Evolutionary conservation across 1,140 invertebrate genomes (phyloP).

Genomic region (Caenorhabditis tropicalis): DNA sequence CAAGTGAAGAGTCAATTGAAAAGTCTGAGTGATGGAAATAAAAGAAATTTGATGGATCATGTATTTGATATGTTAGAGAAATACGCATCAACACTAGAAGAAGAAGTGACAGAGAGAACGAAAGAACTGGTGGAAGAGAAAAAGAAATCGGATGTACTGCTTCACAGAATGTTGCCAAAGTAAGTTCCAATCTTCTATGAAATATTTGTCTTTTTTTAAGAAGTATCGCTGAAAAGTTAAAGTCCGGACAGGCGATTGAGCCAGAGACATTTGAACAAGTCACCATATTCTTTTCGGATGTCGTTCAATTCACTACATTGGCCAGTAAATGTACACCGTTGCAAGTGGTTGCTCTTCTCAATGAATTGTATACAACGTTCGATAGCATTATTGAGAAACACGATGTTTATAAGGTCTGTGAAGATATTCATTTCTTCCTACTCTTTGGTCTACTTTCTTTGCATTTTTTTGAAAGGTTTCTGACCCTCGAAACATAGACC

Average conservation of each 20-base stretch:
- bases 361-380: conserved; percentile 83
- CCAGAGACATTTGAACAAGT: conserved; percentile 69
- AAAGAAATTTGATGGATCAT: conserved; percentile 56
- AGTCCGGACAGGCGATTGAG: conserved; percentile 68
- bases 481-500: not conserved
- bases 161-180: conserved; percentile 89
- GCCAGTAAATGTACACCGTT: conserved; percentile 73
- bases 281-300: conserved; percentile 86
- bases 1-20: conserved; percentile 49
- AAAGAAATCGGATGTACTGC: conserved; percentile 88
- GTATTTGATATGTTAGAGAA: conserved; percentile 57
- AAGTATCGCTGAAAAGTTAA: conserved; percentile 70
- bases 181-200: conserved; percentile 81
- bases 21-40: conserved; percentile 50
- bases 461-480: not conserved
- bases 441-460: no score
- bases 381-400: conserved; percentile 81
- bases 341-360: conserved; percentile 81
- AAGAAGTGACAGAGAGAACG: conserved; percentile 88
- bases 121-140: conserved; percentile 93
- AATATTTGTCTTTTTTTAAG: conserved; percentile 56
- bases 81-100: conserved; percentile 76
- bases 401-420: conserved; percentile 80
- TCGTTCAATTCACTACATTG: conserved; percentile 87
- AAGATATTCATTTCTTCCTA: not conserved